These are phyloP conservation scores for Selenia dentaria DNA, from an alignment of 2,888 invertebrate species.

Conservation along the genomic window DNA sequence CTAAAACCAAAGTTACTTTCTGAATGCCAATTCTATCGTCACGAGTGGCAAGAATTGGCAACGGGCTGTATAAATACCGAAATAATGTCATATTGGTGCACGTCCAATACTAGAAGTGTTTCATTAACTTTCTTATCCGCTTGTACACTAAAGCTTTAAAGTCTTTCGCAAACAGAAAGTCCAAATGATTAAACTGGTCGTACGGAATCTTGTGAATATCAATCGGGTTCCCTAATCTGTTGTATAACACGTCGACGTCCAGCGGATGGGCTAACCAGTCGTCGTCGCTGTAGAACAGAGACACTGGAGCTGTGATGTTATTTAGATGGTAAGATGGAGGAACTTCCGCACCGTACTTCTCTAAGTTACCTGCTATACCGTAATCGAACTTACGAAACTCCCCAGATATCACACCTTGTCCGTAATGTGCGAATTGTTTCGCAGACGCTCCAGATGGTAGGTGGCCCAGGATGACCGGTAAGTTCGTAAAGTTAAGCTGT, in stretches of 20 bases:
- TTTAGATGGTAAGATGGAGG: constrained; percentile 60
- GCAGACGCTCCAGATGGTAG: constrained; percentile 82
- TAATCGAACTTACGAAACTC: constrained; percentile 62
- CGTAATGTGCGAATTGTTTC: constrained; percentile 81
- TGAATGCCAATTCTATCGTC: too few species aligned
- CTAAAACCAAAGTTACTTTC: too few species aligned
- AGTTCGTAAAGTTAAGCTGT: constrained; percentile 83
- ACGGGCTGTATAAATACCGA: too few species aligned
- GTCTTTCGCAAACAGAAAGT: constrained; percentile 64
- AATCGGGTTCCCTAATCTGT: constrained; percentile 77
- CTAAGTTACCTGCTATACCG: constrained; percentile 49
- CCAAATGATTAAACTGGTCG: constrained; percentile 69
- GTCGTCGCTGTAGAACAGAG: constrained; percentile 69
- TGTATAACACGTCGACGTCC: constrained; percentile 82
- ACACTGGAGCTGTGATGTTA: constrained; percentile 56
- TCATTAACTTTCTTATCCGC: constrained; percentile 42
- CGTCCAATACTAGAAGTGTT: constrained; percentile 34
- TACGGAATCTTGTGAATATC: constrained; percentile 83
- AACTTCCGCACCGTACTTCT: constrained; percentile 47
- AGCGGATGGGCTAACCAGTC: constrained; percentile 87
- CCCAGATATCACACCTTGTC: constrained; percentile 66
- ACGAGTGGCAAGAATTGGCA: too few species aligned
- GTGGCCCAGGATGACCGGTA: constrained; percentile 82
- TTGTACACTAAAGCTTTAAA: constrained; percentile 51
- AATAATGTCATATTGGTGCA: too few species aligned